Conservation (phyloP, 1,140 invertebrate species). For the Ditylenchus dipsaci region DNA sequence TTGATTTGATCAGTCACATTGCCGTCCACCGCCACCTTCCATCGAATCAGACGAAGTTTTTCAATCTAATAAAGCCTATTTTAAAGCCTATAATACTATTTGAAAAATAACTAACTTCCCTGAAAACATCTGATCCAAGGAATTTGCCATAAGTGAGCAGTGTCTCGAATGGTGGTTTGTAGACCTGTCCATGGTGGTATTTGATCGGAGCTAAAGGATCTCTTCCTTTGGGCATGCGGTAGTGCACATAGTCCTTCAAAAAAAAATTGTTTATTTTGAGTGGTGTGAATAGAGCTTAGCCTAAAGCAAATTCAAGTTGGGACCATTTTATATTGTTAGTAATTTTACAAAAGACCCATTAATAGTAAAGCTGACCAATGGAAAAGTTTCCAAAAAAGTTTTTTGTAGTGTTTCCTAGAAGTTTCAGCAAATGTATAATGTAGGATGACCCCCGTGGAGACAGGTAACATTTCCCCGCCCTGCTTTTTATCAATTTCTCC, state of each 20-base stretch:
- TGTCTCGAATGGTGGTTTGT: conserved; percentile 18
- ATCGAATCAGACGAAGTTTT: conserved; percentile 14
- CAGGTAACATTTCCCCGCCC: too few relatives aligned
- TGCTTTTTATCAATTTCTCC: too few relatives aligned
- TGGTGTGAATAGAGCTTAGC: too few relatives aligned
- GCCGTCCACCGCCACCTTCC: not conserved
- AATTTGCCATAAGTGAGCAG: conserved; percentile 16
- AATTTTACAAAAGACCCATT: too few relatives aligned
- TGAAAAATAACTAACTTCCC: conserved; percentile 5
- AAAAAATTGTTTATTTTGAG: too few relatives aligned
- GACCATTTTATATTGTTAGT: too few relatives aligned
- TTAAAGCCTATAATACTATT: not conserved
- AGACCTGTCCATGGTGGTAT: conserved; percentile 18
- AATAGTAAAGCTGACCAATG: too few relatives aligned
- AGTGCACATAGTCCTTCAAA: conserved; percentile 21
- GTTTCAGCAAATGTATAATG: too few relatives aligned
- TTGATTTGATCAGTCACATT: not conserved
- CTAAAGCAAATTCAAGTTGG: too few relatives aligned
- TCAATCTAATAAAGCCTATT: conserved; percentile 21
- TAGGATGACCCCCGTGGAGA: too few relatives aligned
- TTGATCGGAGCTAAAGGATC: not conserved
- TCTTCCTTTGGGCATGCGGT: not conserved
- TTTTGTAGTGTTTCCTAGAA: too few relatives aligned
- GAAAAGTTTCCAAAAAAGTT: too few relatives aligned
- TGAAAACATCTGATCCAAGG: conserved; percentile 21